Evolutionary conservation across 2,797 vertebrate genomes (phyloP).

Genomic region (Sebastes jordani): DNA sequence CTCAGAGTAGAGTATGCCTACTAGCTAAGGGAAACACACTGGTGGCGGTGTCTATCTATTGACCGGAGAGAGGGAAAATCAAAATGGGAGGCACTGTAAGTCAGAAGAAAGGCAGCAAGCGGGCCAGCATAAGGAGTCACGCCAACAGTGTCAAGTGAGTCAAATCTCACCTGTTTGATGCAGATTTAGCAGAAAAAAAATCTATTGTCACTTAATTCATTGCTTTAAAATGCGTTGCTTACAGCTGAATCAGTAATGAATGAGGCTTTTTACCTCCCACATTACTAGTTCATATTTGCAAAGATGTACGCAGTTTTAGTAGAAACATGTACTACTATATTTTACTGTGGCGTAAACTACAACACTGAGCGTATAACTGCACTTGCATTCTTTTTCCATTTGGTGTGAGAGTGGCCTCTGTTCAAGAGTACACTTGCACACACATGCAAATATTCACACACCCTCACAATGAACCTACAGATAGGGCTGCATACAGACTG

Average conservation of each 20-base stretch:
- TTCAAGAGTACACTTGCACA: conserved; percentile 15
- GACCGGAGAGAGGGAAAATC: not conserved
- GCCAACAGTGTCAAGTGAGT: conserved; percentile 64
- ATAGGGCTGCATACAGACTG: conserved; percentile 38
- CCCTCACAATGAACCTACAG: conserved; percentile 32
- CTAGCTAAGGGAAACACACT: not conserved
- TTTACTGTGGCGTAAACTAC: not conserved
- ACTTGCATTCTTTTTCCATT: conserved; percentile 9
- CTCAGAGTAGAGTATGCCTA: conserved; percentile 3
- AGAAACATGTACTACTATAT: not conserved
- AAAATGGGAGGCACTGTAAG: conserved; percentile 72
- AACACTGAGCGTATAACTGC: not conserved
- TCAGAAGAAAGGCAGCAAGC: conserved; percentile 57
- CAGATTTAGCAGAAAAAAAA: not conserved
- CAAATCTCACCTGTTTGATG: conserved; percentile 15
- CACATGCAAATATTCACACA: conserved; percentile 74
- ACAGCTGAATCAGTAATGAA: not conserved
- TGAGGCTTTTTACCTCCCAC: not conserved
- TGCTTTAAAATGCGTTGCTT: not conserved
- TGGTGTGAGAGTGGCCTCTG: conserved; percentile 3
- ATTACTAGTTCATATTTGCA: not conserved
- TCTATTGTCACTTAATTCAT: not conserved
- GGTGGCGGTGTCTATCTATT: not conserved
- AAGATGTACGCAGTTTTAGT: not conserved
- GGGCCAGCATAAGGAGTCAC: conserved; percentile 32